phyloP scores from a whole-genome alignment of 2,113 vertebrate species.

The Suncus etruscus region DNA sequence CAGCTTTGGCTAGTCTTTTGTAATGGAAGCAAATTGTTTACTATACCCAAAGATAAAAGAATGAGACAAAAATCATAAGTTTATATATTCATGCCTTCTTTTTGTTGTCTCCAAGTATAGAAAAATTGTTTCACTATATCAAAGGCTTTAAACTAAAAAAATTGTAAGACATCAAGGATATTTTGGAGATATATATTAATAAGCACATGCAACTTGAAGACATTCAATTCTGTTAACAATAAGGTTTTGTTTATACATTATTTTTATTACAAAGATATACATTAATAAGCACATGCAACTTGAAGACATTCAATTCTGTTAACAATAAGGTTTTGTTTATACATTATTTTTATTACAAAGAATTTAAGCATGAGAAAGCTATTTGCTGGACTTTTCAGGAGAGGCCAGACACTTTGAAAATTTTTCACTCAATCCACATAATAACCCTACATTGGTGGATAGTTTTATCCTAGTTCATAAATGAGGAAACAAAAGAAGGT shows the following conservation, averaged over 20 bases:
- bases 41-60: neutral
- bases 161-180: neutral
- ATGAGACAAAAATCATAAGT: conserved; percentile 11
- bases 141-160: conserved; percentile 30
- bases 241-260: neutral
- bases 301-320: neutral
- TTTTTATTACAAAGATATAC: conserved; percentile 18
- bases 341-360: conserved; percentile 16
- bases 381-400: conserved; percentile 4
- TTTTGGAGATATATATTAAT: neutral
- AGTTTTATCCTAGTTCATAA: conserved; percentile 11
- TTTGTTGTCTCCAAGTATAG: conserved; percentile 24
- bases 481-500: conserved; percentile 23
- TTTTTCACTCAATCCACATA: conserved; percentile 34
- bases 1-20: conserved; percentile 47
- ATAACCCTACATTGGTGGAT: neutral
- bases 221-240: neutral
- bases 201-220: neutral
- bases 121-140: conserved; percentile 53
- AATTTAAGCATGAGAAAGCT: conserved; percentile 4
- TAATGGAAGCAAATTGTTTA: conserved; percentile 1
- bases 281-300: neutral
- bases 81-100: conserved; percentile 8
- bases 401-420: conserved; percentile 21
- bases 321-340: neutral